These are phyloP conservation scores for Tetramorium bicarinatum DNA, from an alignment of 2,888 invertebrate species.

Conservation along the genomic window DNA sequence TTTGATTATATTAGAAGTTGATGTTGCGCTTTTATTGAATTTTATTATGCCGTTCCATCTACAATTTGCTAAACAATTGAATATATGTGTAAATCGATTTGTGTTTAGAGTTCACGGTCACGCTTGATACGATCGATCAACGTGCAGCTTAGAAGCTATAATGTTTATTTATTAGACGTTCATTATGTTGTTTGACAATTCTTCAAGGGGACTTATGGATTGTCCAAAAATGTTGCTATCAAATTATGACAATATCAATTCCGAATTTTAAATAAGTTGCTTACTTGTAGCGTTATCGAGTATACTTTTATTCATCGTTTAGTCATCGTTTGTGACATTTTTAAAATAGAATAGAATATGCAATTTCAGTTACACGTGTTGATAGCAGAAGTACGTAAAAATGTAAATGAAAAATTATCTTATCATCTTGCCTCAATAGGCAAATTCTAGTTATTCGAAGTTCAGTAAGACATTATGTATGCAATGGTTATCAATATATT, in stretches of 20 bases:
- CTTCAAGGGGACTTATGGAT: neutral
- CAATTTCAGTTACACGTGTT: neutral
- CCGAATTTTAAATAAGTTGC: neutral
- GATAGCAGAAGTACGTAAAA: neutral
- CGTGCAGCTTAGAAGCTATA: neutral
- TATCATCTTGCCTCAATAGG: neutral
- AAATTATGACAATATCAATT: neutral
- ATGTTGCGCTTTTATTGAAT: neutral
- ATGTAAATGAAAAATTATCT: neutral
- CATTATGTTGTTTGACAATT: neutral
- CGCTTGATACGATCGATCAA: neutral
- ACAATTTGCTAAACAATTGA: neutral
- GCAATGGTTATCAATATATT: neutral
- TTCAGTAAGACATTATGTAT: neutral
- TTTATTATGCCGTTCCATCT: neutral
- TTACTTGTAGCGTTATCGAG: neutral
- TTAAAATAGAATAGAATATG: neutral
- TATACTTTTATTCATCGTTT: neutral
- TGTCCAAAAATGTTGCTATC: neutral
- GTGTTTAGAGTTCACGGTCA: slow-evolving; percentile 26
- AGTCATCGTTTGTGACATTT: neutral
- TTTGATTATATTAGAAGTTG: neutral
- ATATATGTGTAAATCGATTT: neutral
- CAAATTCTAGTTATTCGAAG: neutral
- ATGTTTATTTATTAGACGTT: neutral